These are phyloP conservation scores for Tenodera sinensis DNA, from an alignment of 2,888 invertebrate genomes.

Conservation along the genomic window DNA sequence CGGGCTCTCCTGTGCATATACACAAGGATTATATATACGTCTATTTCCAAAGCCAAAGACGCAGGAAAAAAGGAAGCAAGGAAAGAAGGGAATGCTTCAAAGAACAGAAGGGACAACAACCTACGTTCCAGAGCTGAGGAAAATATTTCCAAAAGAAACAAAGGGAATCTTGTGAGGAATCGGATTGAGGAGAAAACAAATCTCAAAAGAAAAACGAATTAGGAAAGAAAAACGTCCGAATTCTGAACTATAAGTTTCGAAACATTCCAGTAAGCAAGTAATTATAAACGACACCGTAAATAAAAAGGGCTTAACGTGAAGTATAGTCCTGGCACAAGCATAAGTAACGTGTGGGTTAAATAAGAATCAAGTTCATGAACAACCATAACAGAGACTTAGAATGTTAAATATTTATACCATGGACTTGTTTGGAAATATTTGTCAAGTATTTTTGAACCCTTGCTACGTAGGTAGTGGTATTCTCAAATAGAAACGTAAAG, in stretches of 20 bases:
- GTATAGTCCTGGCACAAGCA: too few species aligned
- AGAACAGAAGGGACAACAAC: neutral
- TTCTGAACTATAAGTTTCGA: neutral
- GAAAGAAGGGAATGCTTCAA: neutral
- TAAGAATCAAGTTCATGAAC: too few species aligned
- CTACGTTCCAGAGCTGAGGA: neutral
- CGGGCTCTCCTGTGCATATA: neutral
- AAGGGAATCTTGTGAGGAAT: neutral
- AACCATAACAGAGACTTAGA: too few species aligned
- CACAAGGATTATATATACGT: neutral
- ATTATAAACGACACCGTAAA: neutral
- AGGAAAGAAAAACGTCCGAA: neutral
- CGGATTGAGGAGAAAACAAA: neutral
- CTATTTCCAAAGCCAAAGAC: neutral
- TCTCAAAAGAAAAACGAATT: neutral
- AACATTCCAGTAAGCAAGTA: neutral
- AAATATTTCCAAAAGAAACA: neutral
- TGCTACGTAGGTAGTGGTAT: too few species aligned
- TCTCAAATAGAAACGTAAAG: too few species aligned
- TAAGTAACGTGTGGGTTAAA: too few species aligned
- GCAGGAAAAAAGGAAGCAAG: neutral
- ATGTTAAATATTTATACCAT: too few species aligned
- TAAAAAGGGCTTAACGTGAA: neutral
- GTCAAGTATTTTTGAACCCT: too few species aligned
- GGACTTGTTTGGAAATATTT: too few species aligned